Evolutionary conservation across 2,888 invertebrate species (phyloP).

Genomic region (Dolichomitus sp.): DNA sequence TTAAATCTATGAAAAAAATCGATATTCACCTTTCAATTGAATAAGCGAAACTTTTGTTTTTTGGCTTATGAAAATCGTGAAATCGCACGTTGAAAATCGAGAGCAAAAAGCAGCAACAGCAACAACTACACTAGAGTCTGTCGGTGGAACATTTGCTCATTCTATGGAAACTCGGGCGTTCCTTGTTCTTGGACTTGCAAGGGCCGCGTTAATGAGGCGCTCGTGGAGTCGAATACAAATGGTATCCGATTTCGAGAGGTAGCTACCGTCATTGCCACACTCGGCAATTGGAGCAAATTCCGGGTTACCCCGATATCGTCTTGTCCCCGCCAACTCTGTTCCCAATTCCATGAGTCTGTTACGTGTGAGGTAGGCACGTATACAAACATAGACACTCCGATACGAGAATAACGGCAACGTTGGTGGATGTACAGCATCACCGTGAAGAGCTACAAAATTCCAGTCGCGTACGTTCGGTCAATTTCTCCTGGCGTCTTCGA

Average conservation of each 20-base stretch:
- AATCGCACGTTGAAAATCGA: background rate
- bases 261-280: conserved; percentile 63
- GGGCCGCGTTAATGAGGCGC: conserved; percentile 66
- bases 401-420: background rate
- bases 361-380: conserved; percentile 30
- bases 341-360: conserved; percentile 43
- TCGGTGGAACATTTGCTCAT: conserved; percentile 29
- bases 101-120: conserved; percentile 8
- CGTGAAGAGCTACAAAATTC: conserved; percentile 42
- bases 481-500: conserved; percentile 56
- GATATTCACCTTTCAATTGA: too few species aligned
- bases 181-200: conserved; percentile 56
- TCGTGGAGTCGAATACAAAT: conserved; percentile 68
- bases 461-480: conserved; percentile 65
- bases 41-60: too few species aligned
- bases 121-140: background rate
- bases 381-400: conserved; percentile 6
- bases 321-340: conserved; percentile 18
- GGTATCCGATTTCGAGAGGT: conserved; percentile 65
- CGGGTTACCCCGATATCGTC: conserved; percentile 29
- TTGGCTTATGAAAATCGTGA: background rate
- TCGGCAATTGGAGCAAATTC: conserved; percentile 65
- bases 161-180: conserved; percentile 6
- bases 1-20: too few species aligned
- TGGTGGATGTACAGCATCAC: background rate